These are phyloP conservation scores for Myiopsitta monachus DNA, from an alignment of 2,113 vertebrate genomes.

Conservation along the genomic window DNA sequence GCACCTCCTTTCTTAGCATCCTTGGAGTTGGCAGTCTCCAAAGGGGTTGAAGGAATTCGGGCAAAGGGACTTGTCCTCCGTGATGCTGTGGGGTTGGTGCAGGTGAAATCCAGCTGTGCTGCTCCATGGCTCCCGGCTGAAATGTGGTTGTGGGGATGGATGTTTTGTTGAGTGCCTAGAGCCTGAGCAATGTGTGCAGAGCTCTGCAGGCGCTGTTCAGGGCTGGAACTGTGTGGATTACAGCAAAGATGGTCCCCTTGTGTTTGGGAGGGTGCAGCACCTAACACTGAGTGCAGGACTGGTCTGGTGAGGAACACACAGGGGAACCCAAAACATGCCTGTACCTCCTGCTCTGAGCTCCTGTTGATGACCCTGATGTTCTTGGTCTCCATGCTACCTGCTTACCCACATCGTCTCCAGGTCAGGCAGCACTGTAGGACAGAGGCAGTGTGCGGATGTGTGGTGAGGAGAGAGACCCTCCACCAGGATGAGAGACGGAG, in stretches of 20 bases:
- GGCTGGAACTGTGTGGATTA: not conserved
- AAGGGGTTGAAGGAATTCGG: not conserved
- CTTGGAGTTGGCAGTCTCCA: not conserved
- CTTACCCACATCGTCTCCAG: not conserved
- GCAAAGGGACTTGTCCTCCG: not conserved
- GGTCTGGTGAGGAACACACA: not conserved
- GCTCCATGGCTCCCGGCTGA: not conserved
- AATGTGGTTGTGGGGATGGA: not conserved
- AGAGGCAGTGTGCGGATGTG: not conserved
- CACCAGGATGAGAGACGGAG: not conserved
- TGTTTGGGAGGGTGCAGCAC: not conserved
- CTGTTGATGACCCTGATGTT: not conserved
- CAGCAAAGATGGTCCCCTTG: not conserved
- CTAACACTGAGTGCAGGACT: not conserved
- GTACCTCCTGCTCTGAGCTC: not conserved
- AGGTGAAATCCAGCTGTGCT: not conserved
- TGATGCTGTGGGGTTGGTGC: not conserved
- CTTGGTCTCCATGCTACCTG: not conserved
- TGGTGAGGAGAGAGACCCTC: not conserved
- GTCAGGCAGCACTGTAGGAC: not conserved
- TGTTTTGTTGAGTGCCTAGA: not conserved
- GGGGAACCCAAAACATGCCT: not conserved
- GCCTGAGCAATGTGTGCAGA: not conserved
- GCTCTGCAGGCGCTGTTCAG: not conserved
- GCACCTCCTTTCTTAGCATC: not conserved